phyloP scores from a whole-genome alignment of 2,888 invertebrate genomes.

The Perithous albicinctus region DNA sequence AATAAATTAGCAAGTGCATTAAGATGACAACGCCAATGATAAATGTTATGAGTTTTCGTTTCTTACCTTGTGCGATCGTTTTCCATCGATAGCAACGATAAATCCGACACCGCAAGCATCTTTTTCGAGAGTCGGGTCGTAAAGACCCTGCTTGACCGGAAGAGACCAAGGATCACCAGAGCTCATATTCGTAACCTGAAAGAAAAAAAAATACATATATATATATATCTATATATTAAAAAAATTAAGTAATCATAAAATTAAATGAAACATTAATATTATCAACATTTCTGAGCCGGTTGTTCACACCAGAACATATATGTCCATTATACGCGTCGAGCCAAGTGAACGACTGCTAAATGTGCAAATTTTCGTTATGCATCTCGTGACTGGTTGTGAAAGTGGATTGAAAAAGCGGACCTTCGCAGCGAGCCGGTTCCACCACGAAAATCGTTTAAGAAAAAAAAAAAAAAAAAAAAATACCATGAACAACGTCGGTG shows the following conservation, averaged over 20 bases:
- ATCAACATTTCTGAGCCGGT: neutral
- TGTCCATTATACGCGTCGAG: neutral
- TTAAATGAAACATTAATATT: neutral
- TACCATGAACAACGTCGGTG: slow-evolving; percentile 6
- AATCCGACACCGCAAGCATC: slow-evolving; percentile 99
- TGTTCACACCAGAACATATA: neutral
- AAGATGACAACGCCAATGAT: neutral
- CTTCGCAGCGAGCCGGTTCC: slow-evolving; percentile 30
- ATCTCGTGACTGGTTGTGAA: slow-evolving; percentile 37
- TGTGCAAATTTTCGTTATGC: neutral
- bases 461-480: too few species aligned
- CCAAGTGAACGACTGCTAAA: neutral
- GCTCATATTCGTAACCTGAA: slow-evolving; percentile 83
- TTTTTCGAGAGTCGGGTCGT: slow-evolving; percentile 97
- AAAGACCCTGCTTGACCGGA: slow-evolving; percentile 96
- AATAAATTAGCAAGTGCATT: neutral
- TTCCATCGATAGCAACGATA: slow-evolving; percentile 99
- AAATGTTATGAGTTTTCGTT: neutral
- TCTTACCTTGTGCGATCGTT: slow-evolving; percentile 94
- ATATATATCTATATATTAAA: slow-evolving; percentile 6
- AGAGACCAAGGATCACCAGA: slow-evolving; percentile 92
- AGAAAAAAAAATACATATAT: too few species aligned
- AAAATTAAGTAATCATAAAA: slow-evolving; percentile 16
- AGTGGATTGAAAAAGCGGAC: slow-evolving; percentile 46
- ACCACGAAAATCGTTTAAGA: slow-evolving; percentile 40